Evolutionary conservation across 2,797 vertebrate genomes (phyloP).

Genomic region (Simalia tracyae): DNA sequence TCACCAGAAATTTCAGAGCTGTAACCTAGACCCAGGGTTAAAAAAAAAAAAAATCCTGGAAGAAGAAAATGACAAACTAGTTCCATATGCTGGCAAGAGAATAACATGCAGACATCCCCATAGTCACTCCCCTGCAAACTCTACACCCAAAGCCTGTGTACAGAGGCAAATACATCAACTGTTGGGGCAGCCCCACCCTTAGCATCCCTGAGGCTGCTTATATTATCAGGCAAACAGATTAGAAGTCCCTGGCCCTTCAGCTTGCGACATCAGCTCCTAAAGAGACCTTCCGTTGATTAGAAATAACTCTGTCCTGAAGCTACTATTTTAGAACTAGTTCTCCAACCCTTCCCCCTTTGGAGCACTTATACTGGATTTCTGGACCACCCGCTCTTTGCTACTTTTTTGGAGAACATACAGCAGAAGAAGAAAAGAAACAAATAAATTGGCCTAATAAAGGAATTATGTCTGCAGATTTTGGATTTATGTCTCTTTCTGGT

Average conservation of each 20-base stretch:
- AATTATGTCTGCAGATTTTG: neutral
- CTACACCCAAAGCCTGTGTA: neutral
- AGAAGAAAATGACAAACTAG: neutral
- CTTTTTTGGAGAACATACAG: neutral
- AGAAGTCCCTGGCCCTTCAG: neutral
- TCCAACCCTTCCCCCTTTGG: neutral
- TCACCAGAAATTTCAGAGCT: neutral
- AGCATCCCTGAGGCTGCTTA: neutral
- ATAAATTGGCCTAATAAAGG: neutral
- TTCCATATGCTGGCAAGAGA: neutral
- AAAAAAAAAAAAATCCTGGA: neutral
- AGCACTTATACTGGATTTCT: neutral
- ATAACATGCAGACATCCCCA: too few relatives aligned
- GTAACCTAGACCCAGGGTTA: neutral
- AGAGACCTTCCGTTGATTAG: neutral
- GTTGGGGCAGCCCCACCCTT: neutral
- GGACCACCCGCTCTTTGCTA: neutral
- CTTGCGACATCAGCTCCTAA: neutral
- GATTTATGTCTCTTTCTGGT: neutral
- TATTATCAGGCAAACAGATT: neutral
- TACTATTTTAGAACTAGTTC: neutral
- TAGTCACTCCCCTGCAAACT: neutral
- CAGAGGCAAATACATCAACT: neutral
- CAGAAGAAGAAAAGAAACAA: neutral
- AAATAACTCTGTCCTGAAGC: neutral